Conservation (phyloP, 1,140 invertebrate species). For the Formica exsecta region DNA sequence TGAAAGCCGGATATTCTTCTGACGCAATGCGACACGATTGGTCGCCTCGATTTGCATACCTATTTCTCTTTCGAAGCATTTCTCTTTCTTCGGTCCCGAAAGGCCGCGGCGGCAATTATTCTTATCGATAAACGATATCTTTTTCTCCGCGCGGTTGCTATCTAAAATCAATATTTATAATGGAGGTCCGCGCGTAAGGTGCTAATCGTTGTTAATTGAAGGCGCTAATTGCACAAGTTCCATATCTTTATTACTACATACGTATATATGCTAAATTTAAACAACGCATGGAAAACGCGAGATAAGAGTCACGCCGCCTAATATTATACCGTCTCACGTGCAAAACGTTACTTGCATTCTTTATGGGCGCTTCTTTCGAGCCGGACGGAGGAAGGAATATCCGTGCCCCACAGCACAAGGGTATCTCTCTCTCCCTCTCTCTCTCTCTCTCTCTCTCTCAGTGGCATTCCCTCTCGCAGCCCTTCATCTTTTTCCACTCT, state of each 20-base stretch:
- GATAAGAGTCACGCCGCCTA: not conserved
- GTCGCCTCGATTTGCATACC: conserved; percentile 12
- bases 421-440: too few species aligned
- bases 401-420: not conserved
- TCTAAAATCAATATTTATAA: conserved; percentile 38
- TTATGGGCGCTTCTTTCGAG: conserved; percentile 17
- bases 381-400: conserved; percentile 9
- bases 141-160: conserved; percentile 2
- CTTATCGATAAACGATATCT: conserved; percentile 42
- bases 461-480: conserved; percentile 42
- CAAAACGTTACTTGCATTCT: conserved; percentile 36
- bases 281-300: not conserved
- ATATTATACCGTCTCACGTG: conserved; percentile 1
- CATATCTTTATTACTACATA: conserved; percentile 11
- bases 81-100: not conserved
- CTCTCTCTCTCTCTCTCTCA: too few species aligned
- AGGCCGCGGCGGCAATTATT: conserved; percentile 18
- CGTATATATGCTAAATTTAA: conserved; percentile 3
- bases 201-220: conserved; percentile 40
- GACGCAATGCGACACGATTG: not conserved
- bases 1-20: not conserved
- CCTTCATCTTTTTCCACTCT: conserved; percentile 41
- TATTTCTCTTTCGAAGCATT: conserved; percentile 1
- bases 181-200: conserved; percentile 3
- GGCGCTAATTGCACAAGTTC: conserved; percentile 32